Conservation (phyloP, 1,140 invertebrate species). For the Hylaeus volcanicus region DNA sequence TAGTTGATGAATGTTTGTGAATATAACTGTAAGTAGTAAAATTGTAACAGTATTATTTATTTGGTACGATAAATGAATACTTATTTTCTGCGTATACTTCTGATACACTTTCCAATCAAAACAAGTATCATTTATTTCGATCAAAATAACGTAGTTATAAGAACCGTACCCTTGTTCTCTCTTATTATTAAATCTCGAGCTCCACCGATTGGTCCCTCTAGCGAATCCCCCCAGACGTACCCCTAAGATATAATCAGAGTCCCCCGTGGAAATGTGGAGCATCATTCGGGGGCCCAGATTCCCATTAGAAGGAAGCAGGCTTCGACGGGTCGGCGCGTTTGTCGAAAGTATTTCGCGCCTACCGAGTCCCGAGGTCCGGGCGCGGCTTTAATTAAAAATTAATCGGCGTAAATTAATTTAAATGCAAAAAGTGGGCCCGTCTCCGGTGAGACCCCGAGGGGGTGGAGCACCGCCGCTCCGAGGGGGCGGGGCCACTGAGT, state of each 20-base stretch:
- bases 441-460: slow-evolving; percentile 53
- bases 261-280: slow-evolving; percentile 5
- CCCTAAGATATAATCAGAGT: not conserved
- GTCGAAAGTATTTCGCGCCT: slow-evolving; percentile 64
- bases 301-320: slow-evolving; percentile 1
- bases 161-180: not conserved
- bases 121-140: no score
- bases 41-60: no score
- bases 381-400: slow-evolving; percentile 78
- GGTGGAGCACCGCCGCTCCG: slow-evolving; percentile 74
- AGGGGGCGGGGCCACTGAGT: slow-evolving; percentile 75
- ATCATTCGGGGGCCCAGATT: not conserved
- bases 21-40: no score
- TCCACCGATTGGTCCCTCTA: not conserved
- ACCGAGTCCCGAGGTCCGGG: slow-evolving; percentile 3
- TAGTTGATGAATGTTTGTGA: no score
- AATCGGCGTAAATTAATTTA: slow-evolving; percentile 80
- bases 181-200: not conserved
- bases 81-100: no score
- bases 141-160: no score
- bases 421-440: slow-evolving; percentile 72
- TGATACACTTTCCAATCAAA: no score
- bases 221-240: not conserved
- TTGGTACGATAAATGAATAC: no score
- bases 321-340: slow-evolving; percentile 39